Percentiles rank a stretch among this genome's conserved stretches.
These are phyloP conservation scores for Scaeva pyrastri DNA, from an alignment of 2,888 invertebrate species.

Conservation along the genomic window DNA sequence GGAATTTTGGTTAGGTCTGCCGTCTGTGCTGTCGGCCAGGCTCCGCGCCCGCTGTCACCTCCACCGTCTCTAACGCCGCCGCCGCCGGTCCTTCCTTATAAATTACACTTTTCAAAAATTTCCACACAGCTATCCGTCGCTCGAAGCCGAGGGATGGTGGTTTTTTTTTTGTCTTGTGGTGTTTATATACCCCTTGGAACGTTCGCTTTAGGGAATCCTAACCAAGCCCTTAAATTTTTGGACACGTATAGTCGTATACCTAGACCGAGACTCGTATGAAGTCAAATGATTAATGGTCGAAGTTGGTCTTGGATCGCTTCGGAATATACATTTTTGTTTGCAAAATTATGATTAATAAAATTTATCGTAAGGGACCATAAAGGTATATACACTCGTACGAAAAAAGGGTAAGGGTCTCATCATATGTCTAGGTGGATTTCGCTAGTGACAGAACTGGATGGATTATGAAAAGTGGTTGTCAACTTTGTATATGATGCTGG, in stretches of 20 bases:
- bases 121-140: conserved; percentile 40
- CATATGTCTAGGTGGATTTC: conserved; percentile 22
- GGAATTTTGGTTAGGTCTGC: conserved; percentile 42
- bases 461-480: neutral
- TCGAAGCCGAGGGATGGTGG: conserved; percentile 19
- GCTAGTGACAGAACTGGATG: neutral
- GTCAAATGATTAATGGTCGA: conserved; percentile 68
- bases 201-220: conserved; percentile 14
- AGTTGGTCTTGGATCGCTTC: conserved; percentile 67
- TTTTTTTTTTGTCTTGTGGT: conserved; percentile 27
- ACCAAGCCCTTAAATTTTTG: conserved; percentile 52
- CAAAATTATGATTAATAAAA: conserved; percentile 74
- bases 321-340: conserved; percentile 70
- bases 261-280: neutral
- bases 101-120: conserved; percentile 71
- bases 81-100: conserved; percentile 56
- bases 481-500: no score
- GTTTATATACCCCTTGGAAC: conserved; percentile 24
- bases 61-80: neutral
- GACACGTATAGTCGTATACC: conserved; percentile 50
- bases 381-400: neutral
- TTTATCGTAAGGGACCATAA: conserved; percentile 54
- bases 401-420: conserved; percentile 5
- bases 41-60: no score
- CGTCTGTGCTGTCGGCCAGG: conserved; percentile 5